Evolutionary conservation across 2,113 vertebrate species (phyloP), one percentile per base, ranked within the genome.

Genomic region (Emydocephalus ijimae): DNA sequence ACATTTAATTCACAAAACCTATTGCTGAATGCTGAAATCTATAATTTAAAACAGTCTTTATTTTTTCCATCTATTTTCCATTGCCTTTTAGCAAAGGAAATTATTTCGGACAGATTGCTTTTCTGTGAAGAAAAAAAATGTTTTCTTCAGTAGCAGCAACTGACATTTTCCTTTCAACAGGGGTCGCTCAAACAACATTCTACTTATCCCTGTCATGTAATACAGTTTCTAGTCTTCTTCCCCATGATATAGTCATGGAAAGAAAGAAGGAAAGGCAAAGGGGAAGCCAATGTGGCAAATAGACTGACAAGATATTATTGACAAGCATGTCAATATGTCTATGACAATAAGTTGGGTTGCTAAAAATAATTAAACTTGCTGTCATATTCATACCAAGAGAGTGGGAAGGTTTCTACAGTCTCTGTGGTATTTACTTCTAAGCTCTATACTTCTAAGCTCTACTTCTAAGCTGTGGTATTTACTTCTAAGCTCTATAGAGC

Each of bases 141-240:
- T 50, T 24, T 39, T 8, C 4, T 39, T 89, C 90, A 92, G 34
- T 15, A 50, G 50, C 4, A 90, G 43, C 45, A 89, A 12, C 89
- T 89, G 88, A 91, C 55, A 45, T 14, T 3, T 1, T 59, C 91
- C 89, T 94, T 96, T 95, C 94, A 96, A 95, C 2, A 97, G 93
- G 93, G 91, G 94, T 95, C 94, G 92, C 94, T 95, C 87, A 29
- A 93, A 93, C 81, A 52, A 92, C 94, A 92, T 91, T 89, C 48
- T 89, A 92, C 88, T 50, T 48, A 34, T 59, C 18, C 9, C 1
- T 91, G 50, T 92, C 21, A 0, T 5, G 4, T 93, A 45, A 90
- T 61, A 56, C 45, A 43, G 7, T 20, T 48, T 29, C 23, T 26
- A 34, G 12, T 39, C 14, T 92, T 55, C 5, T n/a, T 21, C 1